Evolutionary conservation across 2,888 invertebrate species (phyloP).

Genomic region (Drosophila putrida): DNA sequence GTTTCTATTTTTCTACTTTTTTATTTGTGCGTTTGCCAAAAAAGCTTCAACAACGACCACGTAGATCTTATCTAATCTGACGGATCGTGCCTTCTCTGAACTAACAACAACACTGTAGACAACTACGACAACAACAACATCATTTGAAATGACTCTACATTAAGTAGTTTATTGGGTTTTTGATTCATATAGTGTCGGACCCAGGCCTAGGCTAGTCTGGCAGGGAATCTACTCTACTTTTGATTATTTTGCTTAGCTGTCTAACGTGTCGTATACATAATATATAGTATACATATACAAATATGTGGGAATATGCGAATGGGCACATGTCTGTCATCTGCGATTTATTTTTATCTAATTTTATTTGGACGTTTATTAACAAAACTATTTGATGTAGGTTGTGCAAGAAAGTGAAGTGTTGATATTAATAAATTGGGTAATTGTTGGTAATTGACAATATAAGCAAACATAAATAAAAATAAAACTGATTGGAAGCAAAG

Average conservation of each 20-base stretch:
- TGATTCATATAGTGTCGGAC: constrained; percentile 32
- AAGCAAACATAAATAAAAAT: constrained; percentile 5
- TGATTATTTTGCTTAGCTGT: constrained; percentile 33
- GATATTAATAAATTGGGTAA: constrained; percentile 60
- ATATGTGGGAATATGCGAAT: constrained; percentile 26
- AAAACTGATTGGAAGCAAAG: constrained; percentile 16
- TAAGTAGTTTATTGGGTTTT: constrained; percentile 57
- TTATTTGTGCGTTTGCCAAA: constrained; percentile 33
- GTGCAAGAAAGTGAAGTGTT: constrained; percentile 22
- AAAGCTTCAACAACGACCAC: constrained; percentile 40
- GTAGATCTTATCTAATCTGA: constrained; percentile 68
- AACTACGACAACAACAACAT: constrained; percentile 42
- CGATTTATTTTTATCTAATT: constrained; percentile 67
- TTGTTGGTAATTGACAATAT: constrained; percentile 40
- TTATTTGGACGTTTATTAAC: constrained; percentile 67
- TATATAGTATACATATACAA: background rate
- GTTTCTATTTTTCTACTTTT: constrained; percentile 6
- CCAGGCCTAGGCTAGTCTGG: constrained; percentile 11
- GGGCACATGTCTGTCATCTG: constrained; percentile 55
- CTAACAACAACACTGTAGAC: constrained; percentile 41
- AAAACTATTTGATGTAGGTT: constrained; percentile 48
- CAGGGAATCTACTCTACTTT: constrained; percentile 24
- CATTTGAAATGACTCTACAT: constrained; percentile 44
- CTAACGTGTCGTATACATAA: constrained; percentile 28
- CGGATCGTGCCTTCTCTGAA: constrained; percentile 71